Base-by-base conservation (phyloP, 1,140 invertebrate species). In the Manduca sexta region DNA sequence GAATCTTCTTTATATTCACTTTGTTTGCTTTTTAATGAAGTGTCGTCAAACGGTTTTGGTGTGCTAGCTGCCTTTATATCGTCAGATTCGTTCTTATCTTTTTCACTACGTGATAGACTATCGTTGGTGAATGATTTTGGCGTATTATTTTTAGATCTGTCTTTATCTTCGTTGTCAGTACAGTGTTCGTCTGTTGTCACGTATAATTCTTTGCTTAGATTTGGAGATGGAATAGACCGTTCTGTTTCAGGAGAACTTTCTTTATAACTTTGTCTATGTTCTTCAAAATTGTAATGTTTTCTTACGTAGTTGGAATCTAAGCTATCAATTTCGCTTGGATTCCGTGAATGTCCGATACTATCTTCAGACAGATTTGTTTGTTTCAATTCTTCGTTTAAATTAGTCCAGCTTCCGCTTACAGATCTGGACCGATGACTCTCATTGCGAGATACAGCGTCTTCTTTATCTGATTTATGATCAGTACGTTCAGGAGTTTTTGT, bases 251-350 rank as follows among this genome's bases (percentile, higher is more conserved):
- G 82, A 34, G 86, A 85, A 45, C 79, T 82, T 33, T 83, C 81
- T 68, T 86, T 86, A 49, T 81, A 86, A 58, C 58, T 69, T 62
- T 76, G 74, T 45, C 67, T 58, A 59, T 87, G 76, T 10, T 72
- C 84, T 48, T 86, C 84, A 60, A 87, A 87, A 56, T 86, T 86
- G 35, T 86, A 87, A 63, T 86, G 84, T 61, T 89, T 87, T 60
- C 89, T 87, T 18, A 90, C 89, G 68, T 90, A 90, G 60, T 90
- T 90, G n/a, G 89, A 90, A 62, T 90, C 90, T 42, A 90, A 81
- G 62, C 89, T 90, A 66, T 90, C 89, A 46, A 90, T 89, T 68
- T 90, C 89, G 59, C 89, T 89, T 15, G 81, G 84, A 52, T 86
- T 85, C 8, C 76, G 74, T 15, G 86, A 86, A 51, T 81, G 76